Evolutionary conservation across 2,797 vertebrate genomes (phyloP).

Genomic region (Notolepis coatsorum): DNA sequence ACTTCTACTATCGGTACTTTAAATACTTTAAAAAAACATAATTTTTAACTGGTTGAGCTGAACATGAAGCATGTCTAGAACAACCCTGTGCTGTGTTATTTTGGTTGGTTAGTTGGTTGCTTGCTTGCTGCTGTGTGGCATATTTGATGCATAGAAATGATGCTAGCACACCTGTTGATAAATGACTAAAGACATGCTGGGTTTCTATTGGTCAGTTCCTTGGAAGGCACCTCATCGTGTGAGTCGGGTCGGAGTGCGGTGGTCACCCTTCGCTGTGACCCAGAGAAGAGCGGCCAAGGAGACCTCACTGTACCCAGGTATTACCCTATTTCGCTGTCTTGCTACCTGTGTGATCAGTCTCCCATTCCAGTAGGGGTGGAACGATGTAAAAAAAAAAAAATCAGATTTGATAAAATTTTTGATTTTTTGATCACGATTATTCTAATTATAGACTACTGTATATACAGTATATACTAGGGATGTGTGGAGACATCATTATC

Average conservation of each 20-base stretch:
- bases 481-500: no score
- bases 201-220: slow-evolving; percentile 79
- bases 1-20: slow-evolving; percentile 94
- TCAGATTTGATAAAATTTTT: no score
- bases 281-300: slow-evolving; percentile 82
- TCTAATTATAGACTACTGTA: no score
- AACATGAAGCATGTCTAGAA: not conserved
- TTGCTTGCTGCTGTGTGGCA: no score
- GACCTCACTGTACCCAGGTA: slow-evolving; percentile 93
- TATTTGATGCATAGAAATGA: no score
- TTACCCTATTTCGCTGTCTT: not conserved
- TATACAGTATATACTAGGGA: no score
- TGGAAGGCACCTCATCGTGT: slow-evolving; percentile 89
- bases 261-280: slow-evolving; percentile 91
- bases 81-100: not conserved
- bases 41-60: not conserved
- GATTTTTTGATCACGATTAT: no score
- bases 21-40: not conserved
- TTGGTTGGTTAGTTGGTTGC: not conserved
- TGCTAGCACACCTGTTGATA: no score
- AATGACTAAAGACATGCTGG: no score
- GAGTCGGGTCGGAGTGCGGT: slow-evolving; percentile 90
- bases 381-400: no score
- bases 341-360: not conserved
- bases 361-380: no score